A percentile compares a stretch with the other conserved stretches of the same genome.
phyloP scores from a whole-genome alignment of 2,888 invertebrate species.

The Dasysyrphus tricinctus region DNA sequence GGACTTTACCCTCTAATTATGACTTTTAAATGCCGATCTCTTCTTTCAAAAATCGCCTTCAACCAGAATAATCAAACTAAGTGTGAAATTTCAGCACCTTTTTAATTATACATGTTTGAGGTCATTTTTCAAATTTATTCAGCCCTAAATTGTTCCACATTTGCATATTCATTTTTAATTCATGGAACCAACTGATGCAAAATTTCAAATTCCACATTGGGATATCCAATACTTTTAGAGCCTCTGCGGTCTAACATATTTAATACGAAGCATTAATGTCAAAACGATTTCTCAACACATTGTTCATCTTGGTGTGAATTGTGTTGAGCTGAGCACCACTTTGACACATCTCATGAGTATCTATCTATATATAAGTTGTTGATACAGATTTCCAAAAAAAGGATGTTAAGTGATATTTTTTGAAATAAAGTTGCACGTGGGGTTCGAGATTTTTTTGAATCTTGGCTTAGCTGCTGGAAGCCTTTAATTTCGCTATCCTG shows the following conservation, averaged over 20 bases:
- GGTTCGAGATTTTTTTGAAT: constrained; percentile 13
- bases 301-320: constrained; percentile 51
- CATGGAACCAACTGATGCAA: not conserved
- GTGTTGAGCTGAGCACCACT: constrained; percentile 23
- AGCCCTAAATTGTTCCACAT: constrained; percentile 46
- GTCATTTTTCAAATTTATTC: constrained; percentile 46
- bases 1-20: constrained; percentile 14
- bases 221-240: constrained; percentile 41
- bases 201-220: constrained; percentile 28
- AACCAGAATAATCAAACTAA: constrained; percentile 52
- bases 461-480: constrained; percentile 48
- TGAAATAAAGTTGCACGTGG: constrained; percentile 33
- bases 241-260: constrained; percentile 37
- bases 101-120: constrained; percentile 51
- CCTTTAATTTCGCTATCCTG: constrained; percentile 71
- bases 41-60: constrained; percentile 28
- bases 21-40: not conserved
- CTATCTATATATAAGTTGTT: not conserved
- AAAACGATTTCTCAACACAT: constrained; percentile 61
- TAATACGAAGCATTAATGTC: constrained; percentile 65
- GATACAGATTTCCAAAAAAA: not conserved
- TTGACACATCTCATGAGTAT: constrained; percentile 57
- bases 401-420: constrained; percentile 69
- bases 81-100: constrained; percentile 62
- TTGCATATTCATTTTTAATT: constrained; percentile 62